phyloP scores from a whole-genome alignment of 2,113 vertebrate species.

The Danionella cerebrum region DNA sequence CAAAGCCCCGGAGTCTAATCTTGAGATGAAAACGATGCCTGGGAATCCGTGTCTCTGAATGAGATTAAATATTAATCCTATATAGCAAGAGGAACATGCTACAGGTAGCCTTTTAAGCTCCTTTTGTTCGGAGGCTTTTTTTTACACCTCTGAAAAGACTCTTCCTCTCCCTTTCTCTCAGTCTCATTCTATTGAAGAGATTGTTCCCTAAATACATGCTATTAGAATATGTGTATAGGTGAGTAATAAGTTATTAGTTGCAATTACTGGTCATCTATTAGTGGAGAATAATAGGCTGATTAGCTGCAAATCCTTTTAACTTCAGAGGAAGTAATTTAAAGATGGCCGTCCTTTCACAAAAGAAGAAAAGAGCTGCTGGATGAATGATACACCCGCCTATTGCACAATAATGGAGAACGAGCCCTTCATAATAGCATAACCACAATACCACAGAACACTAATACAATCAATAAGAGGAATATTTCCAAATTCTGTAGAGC shows the following conservation, averaged over 20 bases:
- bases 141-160: slow-evolving; percentile 59
- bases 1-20: slow-evolving; percentile 62
- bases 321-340: slow-evolving; percentile 73
- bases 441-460: slow-evolving; percentile 57
- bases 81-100: slow-evolving; percentile 66
- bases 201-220: slow-evolving; percentile 71
- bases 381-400: slow-evolving; percentile 64
- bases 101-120: slow-evolving; percentile 72
- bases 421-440: slow-evolving; percentile 71
- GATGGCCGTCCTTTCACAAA: slow-evolving; percentile 63
- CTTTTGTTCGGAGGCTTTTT: slow-evolving; percentile 66
- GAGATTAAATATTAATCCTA: slow-evolving; percentile 72
- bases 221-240: slow-evolving; percentile 77
- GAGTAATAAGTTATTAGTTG: slow-evolving; percentile 77
- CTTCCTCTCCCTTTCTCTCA: slow-evolving; percentile 17
- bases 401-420: slow-evolving; percentile 67
- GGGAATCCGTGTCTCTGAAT: slow-evolving; percentile 64
- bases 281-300: slow-evolving; percentile 69
- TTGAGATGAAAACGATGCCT: slow-evolving; percentile 57
- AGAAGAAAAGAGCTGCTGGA: slow-evolving; percentile 65
- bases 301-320: slow-evolving; percentile 68
- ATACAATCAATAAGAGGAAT: slow-evolving; percentile 57
- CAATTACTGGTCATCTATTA: slow-evolving; percentile 81
- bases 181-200: slow-evolving; percentile 64
- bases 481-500: slow-evolving; percentile 47